Base-by-base conservation (phyloP, 2,113 vertebrate genomes). In the Paratilapia polleni region DNA sequence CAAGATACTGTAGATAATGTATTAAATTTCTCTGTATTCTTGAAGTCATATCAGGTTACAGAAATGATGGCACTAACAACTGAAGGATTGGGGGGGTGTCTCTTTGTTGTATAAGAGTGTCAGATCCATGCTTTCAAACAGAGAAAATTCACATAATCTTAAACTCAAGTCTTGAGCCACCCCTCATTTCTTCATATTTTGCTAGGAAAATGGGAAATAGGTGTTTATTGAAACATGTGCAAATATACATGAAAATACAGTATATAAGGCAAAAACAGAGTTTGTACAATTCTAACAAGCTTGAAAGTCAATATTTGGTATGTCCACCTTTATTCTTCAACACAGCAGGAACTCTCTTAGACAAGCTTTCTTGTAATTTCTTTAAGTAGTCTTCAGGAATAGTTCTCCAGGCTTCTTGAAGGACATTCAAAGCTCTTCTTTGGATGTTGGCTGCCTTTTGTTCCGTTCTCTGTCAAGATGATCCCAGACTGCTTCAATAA, bases 211-310 rank as follows among this genome's bases (percentile, higher is more conserved):
- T 38, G 43, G 63, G n/a, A 66, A 66, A 66, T 66, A 13, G n/a
- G 63, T 66, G 38, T 66, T 68, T 47, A 68, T 41, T 68, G 64
- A 68, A 68, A 68, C 63, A 68, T 68, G 38, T 68, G n/a, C n/a
- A 68, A 68, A 68, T 5, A 38, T 68, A 41, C 64, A 26, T 68
- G 64, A 8, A 66, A 43, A 66, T 66, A 66, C 63, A 66, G 38
- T n/a, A n/a, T n/a, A n/a, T n/a, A n/a, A n/a, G n/a, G n/a, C n/a
- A n/a, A n/a, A n/a, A n/a, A n/a, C n/a, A n/a, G n/a, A n/a, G n/a
- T n/a, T n/a, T n/a, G n/a, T n/a, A n/a, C n/a, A n/a, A n/a, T n/a
- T n/a, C n/a, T n/a, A n/a, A n/a, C n/a, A n/a, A n/a, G n/a, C n/a
- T n/a, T n/a, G n/a, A n/a, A n/a, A n/a, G n/a, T n/a, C n/a, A n/a